These are phyloP conservation scores for Corythoichthys intestinalis DNA, from an alignment of 2,113 vertebrate species.

Conservation along the genomic window DNA sequence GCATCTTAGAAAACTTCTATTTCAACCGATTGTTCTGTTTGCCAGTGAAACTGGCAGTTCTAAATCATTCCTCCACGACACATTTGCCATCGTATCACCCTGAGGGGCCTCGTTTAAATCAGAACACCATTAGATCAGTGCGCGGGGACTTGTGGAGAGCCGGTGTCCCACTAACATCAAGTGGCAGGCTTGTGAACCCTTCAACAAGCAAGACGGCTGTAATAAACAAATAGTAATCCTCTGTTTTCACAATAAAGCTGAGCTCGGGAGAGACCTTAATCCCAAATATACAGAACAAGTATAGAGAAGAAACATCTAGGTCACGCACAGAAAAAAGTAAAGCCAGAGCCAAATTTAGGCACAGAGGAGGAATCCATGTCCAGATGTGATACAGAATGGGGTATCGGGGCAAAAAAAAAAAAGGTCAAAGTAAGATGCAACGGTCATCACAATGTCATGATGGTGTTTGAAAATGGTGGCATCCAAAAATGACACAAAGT, in stretches of 20 bases:
- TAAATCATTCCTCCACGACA: neutral
- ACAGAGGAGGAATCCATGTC: conserved; percentile 48
- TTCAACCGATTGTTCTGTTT: neutral
- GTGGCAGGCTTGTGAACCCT: conserved; percentile 12
- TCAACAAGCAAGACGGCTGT: conserved; percentile 6
- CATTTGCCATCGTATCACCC: neutral
- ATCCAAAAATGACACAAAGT: neutral
- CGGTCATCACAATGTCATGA: conserved; percentile 19
- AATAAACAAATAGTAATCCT: conserved; percentile 51
- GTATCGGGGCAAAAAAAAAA: conserved; percentile 5
- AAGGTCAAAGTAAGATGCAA: conserved; percentile 22
- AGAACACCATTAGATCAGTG: conserved; percentile 9
- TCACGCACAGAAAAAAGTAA: conserved; percentile 43
- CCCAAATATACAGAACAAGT: conserved; percentile 43
- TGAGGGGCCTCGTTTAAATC: conserved; percentile 11
- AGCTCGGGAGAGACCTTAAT: conserved; percentile 39
- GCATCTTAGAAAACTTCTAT: neutral
- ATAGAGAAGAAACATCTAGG: conserved; percentile 47
- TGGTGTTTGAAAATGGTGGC: neutral
- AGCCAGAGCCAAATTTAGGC: conserved; percentile 45
- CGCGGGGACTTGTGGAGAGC: conserved; percentile 23
- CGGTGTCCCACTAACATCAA: conserved; percentile 24
- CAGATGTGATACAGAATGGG: conserved; percentile 51
- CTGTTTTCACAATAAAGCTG: conserved; percentile 46
- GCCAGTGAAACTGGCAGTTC: neutral